Evolutionary conservation across 2,888 invertebrate species (phyloP).

Genomic region (Cyclophora albipunctata): DNA sequence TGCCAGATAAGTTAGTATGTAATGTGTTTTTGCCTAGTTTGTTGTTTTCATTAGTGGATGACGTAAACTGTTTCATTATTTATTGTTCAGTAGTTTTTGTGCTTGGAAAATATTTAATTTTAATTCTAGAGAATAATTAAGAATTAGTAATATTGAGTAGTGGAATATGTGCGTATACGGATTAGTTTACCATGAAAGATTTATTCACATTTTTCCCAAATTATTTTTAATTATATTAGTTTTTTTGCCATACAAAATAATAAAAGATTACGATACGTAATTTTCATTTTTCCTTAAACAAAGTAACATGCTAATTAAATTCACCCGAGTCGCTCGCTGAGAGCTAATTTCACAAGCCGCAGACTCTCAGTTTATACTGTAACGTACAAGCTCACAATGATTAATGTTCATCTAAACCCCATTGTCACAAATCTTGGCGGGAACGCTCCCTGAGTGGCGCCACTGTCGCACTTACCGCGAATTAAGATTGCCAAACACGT

Average conservation of each 20-base stretch:
- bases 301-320: no score
- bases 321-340: no score
- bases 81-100: neutral
- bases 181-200: no score
- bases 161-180: no score
- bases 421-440: conserved; percentile 20
- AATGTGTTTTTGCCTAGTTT: conserved; percentile 11
- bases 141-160: no score
- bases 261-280: no score
- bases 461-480: conserved; percentile 24
- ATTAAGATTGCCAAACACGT: conserved; percentile 49
- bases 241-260: no score
- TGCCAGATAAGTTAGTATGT: conserved; percentile 16
- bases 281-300: no score
- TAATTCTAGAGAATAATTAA: no score
- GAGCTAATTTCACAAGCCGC: neutral
- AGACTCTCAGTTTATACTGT: conserved; percentile 13
- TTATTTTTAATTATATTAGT: no score
- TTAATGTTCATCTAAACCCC: conserved; percentile 26
- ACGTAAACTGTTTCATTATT: conserved; percentile 4
- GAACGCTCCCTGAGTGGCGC: conserved; percentile 11
- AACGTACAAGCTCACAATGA: conserved; percentile 16
- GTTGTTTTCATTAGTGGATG: conserved; percentile 11
- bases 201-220: no score
- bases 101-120: neutral